phyloP scores from a whole-genome alignment of 2,888 invertebrate genomes.

The Tolmerus cingulatus region DNA sequence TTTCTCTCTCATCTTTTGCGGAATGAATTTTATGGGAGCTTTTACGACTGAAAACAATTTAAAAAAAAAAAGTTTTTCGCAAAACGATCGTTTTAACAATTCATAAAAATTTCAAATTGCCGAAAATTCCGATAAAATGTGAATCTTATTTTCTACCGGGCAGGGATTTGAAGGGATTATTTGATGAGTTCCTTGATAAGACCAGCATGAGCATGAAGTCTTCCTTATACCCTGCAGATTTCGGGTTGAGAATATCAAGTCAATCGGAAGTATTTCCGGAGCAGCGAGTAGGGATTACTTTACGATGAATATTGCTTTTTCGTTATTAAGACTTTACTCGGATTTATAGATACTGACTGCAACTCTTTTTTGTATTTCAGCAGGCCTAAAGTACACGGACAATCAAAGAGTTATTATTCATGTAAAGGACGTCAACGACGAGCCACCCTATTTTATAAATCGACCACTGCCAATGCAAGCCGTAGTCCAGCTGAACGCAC shows the following conservation, averaged over 20 bases:
- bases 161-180: neutral
- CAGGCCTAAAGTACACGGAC: slow-evolving; percentile 77
- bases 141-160: neutral
- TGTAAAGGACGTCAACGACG: slow-evolving; percentile 96
- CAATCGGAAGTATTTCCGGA: neutral
- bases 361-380: slow-evolving; percentile 54
- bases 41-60: neutral
- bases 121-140: neutral
- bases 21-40: neutral
- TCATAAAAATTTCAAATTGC: slow-evolving; percentile 4
- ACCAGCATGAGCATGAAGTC: neutral
- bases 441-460: slow-evolving; percentile 95
- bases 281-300: neutral
- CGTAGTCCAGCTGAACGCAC: slow-evolving; percentile 94
- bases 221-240: neutral
- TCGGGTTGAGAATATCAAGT: neutral
- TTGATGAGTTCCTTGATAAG: neutral
- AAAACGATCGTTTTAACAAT: neutral
- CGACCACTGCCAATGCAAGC: slow-evolving; percentile 97
- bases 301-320: neutral
- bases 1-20: neutral
- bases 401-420: slow-evolving; percentile 94
- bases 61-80: neutral
- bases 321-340: neutral
- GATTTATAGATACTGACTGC: neutral